Evolutionary conservation across 2,797 vertebrate genomes (phyloP), one percentile per base, ranked within the genome.

Genomic region (Melanogrammus aeglefinus): DNA sequence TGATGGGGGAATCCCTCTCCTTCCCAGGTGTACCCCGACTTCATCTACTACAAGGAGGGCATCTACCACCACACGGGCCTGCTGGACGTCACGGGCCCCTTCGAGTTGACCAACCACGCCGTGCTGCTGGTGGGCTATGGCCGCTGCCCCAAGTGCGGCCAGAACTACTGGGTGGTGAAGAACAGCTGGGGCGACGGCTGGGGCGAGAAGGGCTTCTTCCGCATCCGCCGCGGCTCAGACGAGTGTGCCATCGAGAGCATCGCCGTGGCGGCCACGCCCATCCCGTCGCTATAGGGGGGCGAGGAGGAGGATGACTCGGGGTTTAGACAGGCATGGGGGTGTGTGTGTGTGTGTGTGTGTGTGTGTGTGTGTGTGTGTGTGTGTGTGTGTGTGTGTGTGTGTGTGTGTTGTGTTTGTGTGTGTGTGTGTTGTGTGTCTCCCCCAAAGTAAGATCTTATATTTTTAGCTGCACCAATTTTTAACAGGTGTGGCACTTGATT

Each of bases 231-330:
- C 2, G 98, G 98, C 44, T 91, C 86, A 0, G 95, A 99, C 0
- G 98, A 99, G 86, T 99, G 98, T 31, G 90, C 95, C 0, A 96
- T 99, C 0, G 98, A 99, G 90, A 99, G 98, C 88, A 98, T 99
- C 69, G 94, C 95, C 0, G 92, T 95, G 0, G 92, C 95, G 0
- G 95, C 96, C 75, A 95, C 84, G 0, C 97, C 97, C 1, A 95
- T 99, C 81, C 90, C 94, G 12, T 92, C 90, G 66, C n/a, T 97
- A 38, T 97, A 95, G 90, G 79, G 77, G 27, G 39, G 41, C 6
- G 1, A 29, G 31, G 63, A 3, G n/a, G 24, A 7, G 10, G 63
- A 69, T 0, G 63, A 27, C 6, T 63, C 6, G 6, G 47, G 16
- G 18, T 44, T 63, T 24, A 71, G 69, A 31, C 29, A 27, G n/a